A percentile compares a stretch with the other conserved stretches of the same genome.
Conservation (phyloP, 2,888 invertebrate species). For the Melieria picta region DNA sequence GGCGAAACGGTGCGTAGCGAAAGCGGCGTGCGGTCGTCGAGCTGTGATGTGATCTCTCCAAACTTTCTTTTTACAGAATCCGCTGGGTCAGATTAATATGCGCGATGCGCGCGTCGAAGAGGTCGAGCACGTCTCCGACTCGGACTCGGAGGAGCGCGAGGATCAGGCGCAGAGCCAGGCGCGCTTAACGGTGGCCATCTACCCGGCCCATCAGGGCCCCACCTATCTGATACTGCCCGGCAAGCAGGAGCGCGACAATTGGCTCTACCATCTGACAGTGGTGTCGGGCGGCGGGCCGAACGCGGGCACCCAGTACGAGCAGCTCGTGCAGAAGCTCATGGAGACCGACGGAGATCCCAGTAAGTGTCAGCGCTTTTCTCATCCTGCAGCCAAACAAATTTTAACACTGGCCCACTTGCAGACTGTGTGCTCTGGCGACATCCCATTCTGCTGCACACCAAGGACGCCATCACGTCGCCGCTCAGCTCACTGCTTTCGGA, state of each 20-base stretch:
- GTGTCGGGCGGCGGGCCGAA: conserved; percentile 92
- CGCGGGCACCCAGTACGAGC: conserved; percentile 95
- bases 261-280: conserved; percentile 87
- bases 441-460: conserved; percentile 88
- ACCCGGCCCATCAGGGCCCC: conserved; percentile 93
- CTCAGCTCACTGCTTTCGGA: conserved; percentile 91
- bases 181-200: conserved; percentile 90
- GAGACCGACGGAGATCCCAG: conserved; percentile 94
- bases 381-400: not conserved
- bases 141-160: conserved; percentile 87
- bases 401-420: conserved; percentile 53
- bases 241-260: conserved; percentile 93
- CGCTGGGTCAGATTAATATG: conserved; percentile 95
- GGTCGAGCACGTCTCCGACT: conserved; percentile 92
- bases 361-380: conserved; percentile 64
- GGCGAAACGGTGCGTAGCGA: conserved; percentile 81
- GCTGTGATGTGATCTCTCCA: not conserved
- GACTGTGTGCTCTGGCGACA: conserved; percentile 94
- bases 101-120: conserved; percentile 94
- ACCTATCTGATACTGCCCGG: conserved; percentile 92
- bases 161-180: conserved; percentile 76
- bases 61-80: conserved; percentile 73
- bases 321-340: conserved; percentile 94
- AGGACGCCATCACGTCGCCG: conserved; percentile 89
- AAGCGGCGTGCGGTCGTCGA: conserved; percentile 1